phyloP scores from a whole-genome alignment of 2,113 vertebrate species.

The Caranx melampygus region DNA sequence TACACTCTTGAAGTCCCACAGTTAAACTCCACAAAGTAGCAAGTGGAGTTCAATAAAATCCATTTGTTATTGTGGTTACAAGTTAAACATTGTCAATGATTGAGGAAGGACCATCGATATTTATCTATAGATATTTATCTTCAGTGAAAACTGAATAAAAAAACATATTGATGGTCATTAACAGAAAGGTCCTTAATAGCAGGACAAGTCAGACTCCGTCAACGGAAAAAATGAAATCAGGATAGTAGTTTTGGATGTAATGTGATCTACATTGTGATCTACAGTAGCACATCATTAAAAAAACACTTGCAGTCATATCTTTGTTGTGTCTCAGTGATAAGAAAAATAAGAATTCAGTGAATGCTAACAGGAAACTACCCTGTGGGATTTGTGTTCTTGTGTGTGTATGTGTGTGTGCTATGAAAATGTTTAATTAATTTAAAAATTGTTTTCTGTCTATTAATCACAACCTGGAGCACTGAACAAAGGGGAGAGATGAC shows the following conservation, averaged over 20 bases:
- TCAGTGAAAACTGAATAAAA: slow-evolving; percentile 11
- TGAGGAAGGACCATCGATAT: not conserved
- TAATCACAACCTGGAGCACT: not conserved
- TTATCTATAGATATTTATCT: slow-evolving; percentile 6
- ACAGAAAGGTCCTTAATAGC: not conserved
- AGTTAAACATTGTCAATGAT: not conserved
- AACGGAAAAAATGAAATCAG: slow-evolving; percentile 17
- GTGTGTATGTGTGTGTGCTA: too few species aligned
- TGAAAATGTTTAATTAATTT: not conserved
- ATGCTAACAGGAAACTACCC: not conserved
- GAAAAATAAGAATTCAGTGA: slow-evolving; percentile 20
- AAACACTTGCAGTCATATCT: slow-evolving; percentile 30
- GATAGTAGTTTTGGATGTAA: slow-evolving; percentile 22
- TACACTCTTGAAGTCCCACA: not conserved
- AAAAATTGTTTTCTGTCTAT: not conserved
- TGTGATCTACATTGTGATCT: slow-evolving; percentile 14
- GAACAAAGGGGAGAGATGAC: not conserved
- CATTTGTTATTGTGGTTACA: not conserved
- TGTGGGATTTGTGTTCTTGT: not conserved
- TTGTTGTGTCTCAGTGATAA: slow-evolving; percentile 30
- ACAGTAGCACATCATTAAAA: slow-evolving; percentile 18
- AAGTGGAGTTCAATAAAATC: slow-evolving; percentile 6
- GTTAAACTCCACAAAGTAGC: not conserved
- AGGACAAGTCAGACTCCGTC: not conserved
- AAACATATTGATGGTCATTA: not conserved